Base-by-base conservation (phyloP, 2,113 vertebrate genomes). In the Silurus glanis region DNA sequence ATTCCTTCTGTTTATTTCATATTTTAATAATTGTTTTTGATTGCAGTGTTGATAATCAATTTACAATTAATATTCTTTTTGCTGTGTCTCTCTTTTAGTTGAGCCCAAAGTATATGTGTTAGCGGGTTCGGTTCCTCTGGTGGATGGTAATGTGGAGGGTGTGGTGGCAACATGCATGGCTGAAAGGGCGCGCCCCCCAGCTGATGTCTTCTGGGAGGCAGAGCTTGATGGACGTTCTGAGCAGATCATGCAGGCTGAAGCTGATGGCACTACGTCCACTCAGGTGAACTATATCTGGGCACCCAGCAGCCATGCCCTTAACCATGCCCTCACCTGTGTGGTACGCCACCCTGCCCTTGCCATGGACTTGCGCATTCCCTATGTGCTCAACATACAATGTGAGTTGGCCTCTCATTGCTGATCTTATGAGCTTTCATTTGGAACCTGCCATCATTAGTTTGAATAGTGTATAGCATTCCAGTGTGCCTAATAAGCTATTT, bases 51-150 rank as follows among this genome's bases (percentile, higher is more conserved):
- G 13, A 67, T 28, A 25, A 28, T 12, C 3, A 67, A 28, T 9
- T 25, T 13, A 67, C n/a, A 67, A 14, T n/a, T n/a, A 2, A 23
- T n/a, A 23, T 66, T 66, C 58, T 25, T 5, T 21, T 16, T 17
- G 13, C 58, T 56, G 19, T 81, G 21, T 19, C n/a, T 45, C 59
- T 55, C n/a, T 49, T 16, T 87, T 91, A 99, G 98, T 98, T 94
- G 97, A 98, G 95, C 98, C 98, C n/a, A 95, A 96, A 90, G 97
- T 98, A 87, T 97, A 95, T 51, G 95, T 99, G 92, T 96, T 90
- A 0, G 96, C 96, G 53, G 97, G 97, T 87, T 94, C 96, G 83
- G 90, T 92, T 8, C 91, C 95, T 71, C 95, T 99, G 91, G 93
- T 96, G 92, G 97, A 97, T 66, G 97, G 97, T 23, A 95, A 93